phyloP scores from a whole-genome alignment of 2,113 vertebrate species.

The Prinia subflava region DNA sequence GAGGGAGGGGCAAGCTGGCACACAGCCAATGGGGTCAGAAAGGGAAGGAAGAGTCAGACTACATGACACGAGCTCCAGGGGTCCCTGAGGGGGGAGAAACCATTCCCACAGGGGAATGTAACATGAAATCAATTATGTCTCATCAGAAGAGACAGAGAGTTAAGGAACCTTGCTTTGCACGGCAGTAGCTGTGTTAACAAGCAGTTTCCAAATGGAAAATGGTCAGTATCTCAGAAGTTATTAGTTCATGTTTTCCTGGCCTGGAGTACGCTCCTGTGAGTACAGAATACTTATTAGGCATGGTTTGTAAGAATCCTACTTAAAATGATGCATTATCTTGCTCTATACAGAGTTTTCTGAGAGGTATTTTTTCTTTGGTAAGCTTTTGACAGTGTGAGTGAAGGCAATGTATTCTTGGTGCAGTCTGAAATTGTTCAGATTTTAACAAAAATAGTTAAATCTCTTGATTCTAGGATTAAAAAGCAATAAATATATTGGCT shows the following conservation, averaged over 20 bases:
- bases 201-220: neutral
- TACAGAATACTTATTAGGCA: neutral
- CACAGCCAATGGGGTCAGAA: too few relatives aligned
- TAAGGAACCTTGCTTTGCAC: neutral
- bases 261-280: neutral
- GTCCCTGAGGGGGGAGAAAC: too few relatives aligned
- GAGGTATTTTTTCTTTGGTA: neutral
- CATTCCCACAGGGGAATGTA: too few relatives aligned
- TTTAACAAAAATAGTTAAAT: neutral
- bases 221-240: neutral
- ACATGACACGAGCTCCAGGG: too few relatives aligned
- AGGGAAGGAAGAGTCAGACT: too few relatives aligned
- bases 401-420: neutral
- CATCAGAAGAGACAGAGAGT: neutral
- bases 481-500: neutral
- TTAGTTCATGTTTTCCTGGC: neutral
- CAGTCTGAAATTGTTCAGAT: neutral
- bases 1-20: too few relatives aligned
- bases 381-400: neutral
- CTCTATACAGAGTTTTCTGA: neutral
- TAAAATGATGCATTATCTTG: neutral
- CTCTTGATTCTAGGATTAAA: neutral
- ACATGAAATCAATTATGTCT: neutral
- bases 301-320: neutral
- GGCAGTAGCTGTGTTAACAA: neutral